Base-by-base conservation (phyloP, 2,888 invertebrate species). In the Lymantria dispar region DNA sequence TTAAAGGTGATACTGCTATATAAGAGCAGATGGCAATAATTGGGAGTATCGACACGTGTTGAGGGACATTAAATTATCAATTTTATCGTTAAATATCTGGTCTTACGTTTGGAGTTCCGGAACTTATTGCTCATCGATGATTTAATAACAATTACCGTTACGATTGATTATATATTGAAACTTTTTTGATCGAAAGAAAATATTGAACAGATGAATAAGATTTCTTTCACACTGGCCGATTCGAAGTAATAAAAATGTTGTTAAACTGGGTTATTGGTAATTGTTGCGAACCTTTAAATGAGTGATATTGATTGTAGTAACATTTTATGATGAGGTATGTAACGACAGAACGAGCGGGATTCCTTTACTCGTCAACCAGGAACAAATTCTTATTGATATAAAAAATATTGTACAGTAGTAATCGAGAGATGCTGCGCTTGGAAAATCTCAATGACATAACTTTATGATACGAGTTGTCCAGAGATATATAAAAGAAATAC, bases 301-400 rank as follows among this genome's bases (percentile, higher is more conserved):
- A 78, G 77, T 75, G 71, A 83, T 83, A 80, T 77, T 72, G 67
- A 60, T 60, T 56, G 56, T 70, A 81, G 88, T 88, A 80, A 78
- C 85, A 89, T 87, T 89, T 86, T 87, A 89, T 85, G 83, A 80
- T 77, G 81, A 66, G 84, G 86, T 78, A 88, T 88, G 83, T 77
- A 74, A 70, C 73, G 66, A 73, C 72, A 66, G 74, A 76, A 69
- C 69, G 58, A 69, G 62, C 69, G 67, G 72, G 79, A 87, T 88
- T 74, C 85, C 77, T 70, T 58, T 45, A 66, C 78, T 70, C 65
- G 86, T 80, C 82, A 73, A 88, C 85, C 89, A 91, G 90, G 89
- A 91, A 91, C 87, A 80, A 78, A 85, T 83, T 85, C 83, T 78
- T 80, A 78, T 76, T 76, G 71, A 66, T 58, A 68, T 70, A 78